Evolutionary conservation across 2,888 invertebrate genomes (phyloP).

Genomic region (Cataglyphis rosenhaueri): DNA sequence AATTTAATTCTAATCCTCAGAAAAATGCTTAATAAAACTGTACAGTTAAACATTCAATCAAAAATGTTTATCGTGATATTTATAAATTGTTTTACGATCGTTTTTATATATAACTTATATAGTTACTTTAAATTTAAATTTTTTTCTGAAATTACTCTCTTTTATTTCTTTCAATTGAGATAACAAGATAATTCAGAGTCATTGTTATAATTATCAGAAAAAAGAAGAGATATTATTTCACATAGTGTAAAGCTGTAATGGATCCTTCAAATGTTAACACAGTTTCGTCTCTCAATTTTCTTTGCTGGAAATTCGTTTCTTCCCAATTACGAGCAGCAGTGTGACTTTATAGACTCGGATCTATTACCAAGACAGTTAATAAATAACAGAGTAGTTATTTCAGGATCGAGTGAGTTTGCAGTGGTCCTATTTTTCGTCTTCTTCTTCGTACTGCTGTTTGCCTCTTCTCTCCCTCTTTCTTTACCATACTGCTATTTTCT

Average conservation of each 20-base stretch:
- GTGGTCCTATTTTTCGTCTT: conserved; percentile 58
- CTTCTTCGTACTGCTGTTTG: conserved; percentile 41
- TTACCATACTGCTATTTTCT: neutral
- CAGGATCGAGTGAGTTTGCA: conserved; percentile 78
- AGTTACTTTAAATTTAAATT: neutral
- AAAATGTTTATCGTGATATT: conserved; percentile 12
- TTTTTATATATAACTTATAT: neutral
- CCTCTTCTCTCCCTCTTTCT: conserved; percentile 56
- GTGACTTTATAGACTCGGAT: conserved; percentile 78
- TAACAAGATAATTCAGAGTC: neutral
- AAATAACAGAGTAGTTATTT: conserved; percentile 80
- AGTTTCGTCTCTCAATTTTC: conserved; percentile 66
- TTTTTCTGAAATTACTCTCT: neutral
- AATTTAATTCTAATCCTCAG: conserved; percentile 26
- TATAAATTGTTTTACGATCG: conserved; percentile 2
- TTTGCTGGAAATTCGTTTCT: conserved; percentile 72
- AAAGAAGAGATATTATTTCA: neutral
- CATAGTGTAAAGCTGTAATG: neutral
- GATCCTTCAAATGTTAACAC: conserved; percentile 21
- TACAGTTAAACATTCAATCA: conserved; percentile 18
- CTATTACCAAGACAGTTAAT: conserved; percentile 79
- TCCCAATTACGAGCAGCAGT: conserved; percentile 78
- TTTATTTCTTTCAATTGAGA: neutral
- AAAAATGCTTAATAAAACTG: conserved; percentile 32
- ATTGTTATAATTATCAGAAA: neutral